Evolutionary conservation across 2,888 invertebrate genomes (phyloP), one percentile per base, ranked within the genome.

Genomic region (Anthrax anthrax): DNA sequence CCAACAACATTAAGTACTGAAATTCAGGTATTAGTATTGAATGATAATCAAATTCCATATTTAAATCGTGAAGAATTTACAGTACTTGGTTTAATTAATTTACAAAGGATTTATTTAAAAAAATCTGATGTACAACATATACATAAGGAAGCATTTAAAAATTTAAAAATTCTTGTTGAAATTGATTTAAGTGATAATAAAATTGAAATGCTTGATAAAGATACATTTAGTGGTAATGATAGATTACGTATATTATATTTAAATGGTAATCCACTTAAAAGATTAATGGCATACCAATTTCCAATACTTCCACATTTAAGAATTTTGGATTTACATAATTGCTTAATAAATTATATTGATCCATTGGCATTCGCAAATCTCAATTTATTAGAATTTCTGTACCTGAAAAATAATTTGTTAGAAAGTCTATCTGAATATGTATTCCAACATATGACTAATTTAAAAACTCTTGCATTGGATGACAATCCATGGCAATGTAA

Each of bases 401-500:
- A 85, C 69, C 72, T 92, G 53, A 82, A 87, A 63, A 78, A 81
- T 59, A 92, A 92, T 70, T 73, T 79, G 56, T 73, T 92, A 52
- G 79, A 81, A 47, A 77, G 77, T 57, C 64, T 86, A 37, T 77
- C 79, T 13, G 77, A 77, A 49, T 72, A 74, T 42, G 76, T 79
- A 3, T 78, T 84, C 57, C 71, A 81, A 63, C 81, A 82, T 50
- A 74, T 88, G 60, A 76, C 78, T 37, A 81, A 81, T 56, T 72
- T 91, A 49, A 89, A 88, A 67, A 84, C 86, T 2, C 72, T 91
- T 32, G 77, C 80, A 13, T 66, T 91, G 44, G 84, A 87, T 52
- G 84, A 84, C 29, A 92, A 92, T 65, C 88, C 85, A 6, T 92
- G 91, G 91, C 76, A 77, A 59, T 92, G 92, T 64, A 89, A 92